phyloP scores from a whole-genome alignment of 2,888 invertebrate species.

The Athalia cordata region DNA sequence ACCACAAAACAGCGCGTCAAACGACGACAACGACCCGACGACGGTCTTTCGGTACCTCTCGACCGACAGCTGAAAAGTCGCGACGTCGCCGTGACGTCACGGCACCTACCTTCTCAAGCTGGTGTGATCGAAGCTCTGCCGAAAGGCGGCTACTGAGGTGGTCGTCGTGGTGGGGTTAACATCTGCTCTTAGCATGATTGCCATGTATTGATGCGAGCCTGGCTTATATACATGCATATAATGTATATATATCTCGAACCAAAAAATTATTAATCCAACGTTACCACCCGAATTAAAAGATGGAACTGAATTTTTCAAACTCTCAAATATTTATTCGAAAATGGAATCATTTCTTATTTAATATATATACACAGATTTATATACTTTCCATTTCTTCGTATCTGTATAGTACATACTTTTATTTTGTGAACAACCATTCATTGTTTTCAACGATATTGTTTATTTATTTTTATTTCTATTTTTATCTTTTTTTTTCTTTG shows the following conservation, averaged over 20 bases:
- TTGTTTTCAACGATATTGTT: too few species aligned
- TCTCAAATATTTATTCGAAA: too few species aligned
- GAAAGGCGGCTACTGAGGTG: conserved; percentile 39
- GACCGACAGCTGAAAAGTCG: conserved; percentile 41
- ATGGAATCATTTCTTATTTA: too few species aligned
- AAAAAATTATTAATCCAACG: background rate
- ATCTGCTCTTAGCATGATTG: conserved; percentile 72
- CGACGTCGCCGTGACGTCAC: conserved; percentile 56
- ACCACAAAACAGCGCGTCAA: conserved; percentile 1
- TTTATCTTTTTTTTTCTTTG: background rate
- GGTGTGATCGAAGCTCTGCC: conserved; percentile 40
- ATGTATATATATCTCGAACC: conserved; percentile 47
- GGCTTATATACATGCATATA: conserved; percentile 62
- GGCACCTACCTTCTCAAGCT: conserved; percentile 47
- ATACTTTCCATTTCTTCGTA: too few species aligned
- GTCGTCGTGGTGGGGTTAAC: conserved; percentile 63
- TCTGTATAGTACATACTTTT: too few species aligned
- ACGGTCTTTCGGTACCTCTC: conserved; percentile 2
- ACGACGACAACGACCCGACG: background rate
- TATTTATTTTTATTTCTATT: background rate
- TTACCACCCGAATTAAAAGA: too few species aligned
- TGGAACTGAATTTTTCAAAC: too few species aligned
- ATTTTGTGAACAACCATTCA: too few species aligned
- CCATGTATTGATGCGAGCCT: conserved; percentile 68
- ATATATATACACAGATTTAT: too few species aligned